Conservation (phyloP, 2,888 invertebrate species). For the Ectemnius cavifrons region DNA sequence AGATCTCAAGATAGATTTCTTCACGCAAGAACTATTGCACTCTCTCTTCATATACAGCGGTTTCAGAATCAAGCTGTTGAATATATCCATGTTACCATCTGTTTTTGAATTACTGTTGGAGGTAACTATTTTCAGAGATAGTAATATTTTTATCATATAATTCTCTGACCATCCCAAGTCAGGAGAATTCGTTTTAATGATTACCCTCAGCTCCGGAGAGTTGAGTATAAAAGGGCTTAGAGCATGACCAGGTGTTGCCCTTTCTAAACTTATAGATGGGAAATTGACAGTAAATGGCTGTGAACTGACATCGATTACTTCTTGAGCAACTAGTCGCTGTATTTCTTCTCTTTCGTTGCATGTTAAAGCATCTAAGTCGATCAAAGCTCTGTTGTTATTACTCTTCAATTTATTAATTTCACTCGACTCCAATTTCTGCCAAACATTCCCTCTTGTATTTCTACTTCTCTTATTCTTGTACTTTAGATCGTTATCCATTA, state of each 20-base stretch:
- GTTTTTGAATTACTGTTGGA: conserved; percentile 74
- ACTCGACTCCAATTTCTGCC: conserved; percentile 49
- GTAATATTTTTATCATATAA: conserved; percentile 77
- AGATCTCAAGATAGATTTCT: conserved; percentile 79
- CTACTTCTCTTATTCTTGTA: conserved; percentile 53
- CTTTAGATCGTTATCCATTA: conserved; percentile 50
- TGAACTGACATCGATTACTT: conserved; percentile 63
- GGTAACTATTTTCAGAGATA: conserved; percentile 79
- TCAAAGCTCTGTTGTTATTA: conserved; percentile 52
- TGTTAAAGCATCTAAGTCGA: conserved; percentile 71
- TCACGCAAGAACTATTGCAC: conserved; percentile 62
- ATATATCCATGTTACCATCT: conserved; percentile 78
- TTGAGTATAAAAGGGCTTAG: conserved; percentile 70
- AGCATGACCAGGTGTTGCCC: conserved; percentile 69
- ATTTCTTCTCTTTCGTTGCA: conserved; percentile 68
- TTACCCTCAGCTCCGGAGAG: conserved; percentile 77
- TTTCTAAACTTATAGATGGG: conserved; percentile 71
- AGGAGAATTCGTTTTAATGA: conserved; percentile 76
- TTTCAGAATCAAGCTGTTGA: conserved; percentile 79
- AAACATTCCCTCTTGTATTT: conserved; percentile 57
- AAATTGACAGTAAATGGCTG: conserved; percentile 67
- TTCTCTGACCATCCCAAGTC: conserved; percentile 77
- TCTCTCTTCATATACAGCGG: conserved; percentile 76
- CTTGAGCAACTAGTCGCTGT: conserved; percentile 63
- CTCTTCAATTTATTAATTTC: conserved; percentile 46